Conservation (phyloP, 2,888 invertebrate species). For the Pantelozetes paolii region DNA sequence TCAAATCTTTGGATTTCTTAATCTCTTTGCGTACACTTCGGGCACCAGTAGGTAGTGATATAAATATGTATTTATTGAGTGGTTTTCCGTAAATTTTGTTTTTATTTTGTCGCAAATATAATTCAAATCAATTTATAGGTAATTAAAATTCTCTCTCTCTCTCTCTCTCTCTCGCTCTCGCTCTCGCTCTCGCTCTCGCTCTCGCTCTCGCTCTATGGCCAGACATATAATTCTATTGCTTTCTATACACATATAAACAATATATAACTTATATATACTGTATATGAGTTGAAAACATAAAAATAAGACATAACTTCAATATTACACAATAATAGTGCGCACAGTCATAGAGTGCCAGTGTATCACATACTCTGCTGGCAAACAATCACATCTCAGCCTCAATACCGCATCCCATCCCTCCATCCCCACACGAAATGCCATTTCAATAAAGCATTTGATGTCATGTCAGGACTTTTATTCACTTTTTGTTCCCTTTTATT, state of each 20-base stretch:
- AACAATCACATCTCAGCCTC: conserved; percentile 29
- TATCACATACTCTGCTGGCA: background rate
- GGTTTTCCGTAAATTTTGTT: no score
- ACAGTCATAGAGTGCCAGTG: background rate
- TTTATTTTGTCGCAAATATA: no score
- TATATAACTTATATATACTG: background rate
- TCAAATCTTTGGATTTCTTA: no score
- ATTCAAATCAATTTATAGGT: no score
- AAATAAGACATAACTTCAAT: conserved; percentile 34
- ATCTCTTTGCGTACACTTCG: no score
- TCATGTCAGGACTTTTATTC: conserved; percentile 29
- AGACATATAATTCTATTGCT: conserved; percentile 25
- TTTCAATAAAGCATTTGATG: conserved; percentile 34
- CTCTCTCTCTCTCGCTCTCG: no score
- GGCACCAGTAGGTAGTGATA: no score
- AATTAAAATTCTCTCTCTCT: no score
- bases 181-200: no score
- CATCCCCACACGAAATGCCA: conserved; percentile 29
- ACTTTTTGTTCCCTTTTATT: conserved; percentile 7
- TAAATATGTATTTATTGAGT: no score
- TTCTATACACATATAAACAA: conserved; percentile 18
- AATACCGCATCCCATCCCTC: background rate
- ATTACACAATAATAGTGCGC: conserved; percentile 12
- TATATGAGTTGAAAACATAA: conserved; percentile 2
- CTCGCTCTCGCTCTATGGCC: background rate